Base-by-base conservation (phyloP, 2,797 vertebrate genomes). In the Hoplostethus atlanticus region DNA sequence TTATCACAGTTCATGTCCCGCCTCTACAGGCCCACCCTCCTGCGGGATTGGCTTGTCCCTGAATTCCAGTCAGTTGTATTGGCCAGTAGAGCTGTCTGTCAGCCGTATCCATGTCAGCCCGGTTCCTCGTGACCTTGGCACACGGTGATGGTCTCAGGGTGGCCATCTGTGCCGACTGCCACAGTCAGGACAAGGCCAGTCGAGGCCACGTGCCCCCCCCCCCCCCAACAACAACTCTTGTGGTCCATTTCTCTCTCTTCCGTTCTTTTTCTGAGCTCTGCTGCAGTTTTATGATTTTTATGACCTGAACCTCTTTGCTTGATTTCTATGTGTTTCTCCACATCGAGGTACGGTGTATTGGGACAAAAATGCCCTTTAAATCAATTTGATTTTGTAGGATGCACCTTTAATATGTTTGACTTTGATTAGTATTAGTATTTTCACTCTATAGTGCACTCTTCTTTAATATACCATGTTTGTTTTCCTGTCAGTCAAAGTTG, bases 161-260 rank as follows among this genome's bases (percentile, higher is more conserved):
- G 91, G 79, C 93, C 94, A 94, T 94, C 93, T 95, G 94, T 87
- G 79, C 70, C 28, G 77, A 70, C 81, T 76, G 85, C 78, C 71
- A 76, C 79, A 52, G 61, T 78, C 55, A 64, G 62, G 77, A 80
- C 11, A 16, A 68, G 62, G 64, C 66, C 74, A 21, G 74, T 40
- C 10, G 8, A 78, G 64, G 70, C 44, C 56, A 76, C 17, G 52
- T 62, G 62, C 34, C 6, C 34, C 6, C 34, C 34, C 34, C 34
- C 2, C 1, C 34, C 6, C 34, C 34, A 21, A 21, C 21, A 21
- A 21, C 21, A 21, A 21, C 21, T 21, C 21, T 21, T 21, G 21
- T 21, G 21, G 21, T 21, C 21, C 21, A 21, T 21, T 21, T 21
- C 34, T 34, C 31, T 34, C 31, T 2, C 5, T 2, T 31, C 5